Base-by-base conservation (phyloP, 2,113 vertebrate genomes). In the Petaurus breviceps region DNA sequence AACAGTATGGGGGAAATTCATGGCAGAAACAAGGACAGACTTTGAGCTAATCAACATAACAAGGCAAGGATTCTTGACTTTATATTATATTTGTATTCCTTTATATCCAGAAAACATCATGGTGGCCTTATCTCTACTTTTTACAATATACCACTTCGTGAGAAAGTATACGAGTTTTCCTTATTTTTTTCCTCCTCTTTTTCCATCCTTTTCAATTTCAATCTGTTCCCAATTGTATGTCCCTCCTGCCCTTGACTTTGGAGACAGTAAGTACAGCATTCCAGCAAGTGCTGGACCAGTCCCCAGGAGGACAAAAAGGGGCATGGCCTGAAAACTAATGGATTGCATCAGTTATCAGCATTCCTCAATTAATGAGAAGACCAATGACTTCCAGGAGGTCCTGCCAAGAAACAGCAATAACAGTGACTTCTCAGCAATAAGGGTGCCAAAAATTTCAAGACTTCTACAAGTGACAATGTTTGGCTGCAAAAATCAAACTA, bases 311-410 rank as follows among this genome's bases (percentile, higher is more conserved):
- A 77, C 61, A 77, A 46, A 92, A 53, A 12, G 84, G 12, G 89
- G 47, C 23, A 3, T 55, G 8, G 54, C 22, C 31, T 92, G 10
- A 22, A 16, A 92, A n/a, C 0, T 28, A 92, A n/a, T 12, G 94
- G 94, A 37, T 55, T 89, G n/a, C 53, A 94, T 28, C 90, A 47
- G 50, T 51, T 91, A 89, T 90, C 92, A 31, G 94, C 23, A 23
- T 51, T 94, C 53, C 89, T 94, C 95, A 93, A 97, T 47, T 94
- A n/a, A 24, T 37, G 43, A 97, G 95, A 77, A 92, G 90, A 50
- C 43, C 43, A 89, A 90, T 47, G 96, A 19, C 50, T 96, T 94
- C 61, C 77, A 50, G 92, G 53, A 91, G 54, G 31, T 96, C 55
- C 95, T 95, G 93, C 4, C 94, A 96, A 94, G 47, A 8, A 23